Evolutionary conservation across 2,797 vertebrate genomes (phyloP), one percentile per base, ranked within the genome.

Genomic region (Paguma larvata): DNA sequence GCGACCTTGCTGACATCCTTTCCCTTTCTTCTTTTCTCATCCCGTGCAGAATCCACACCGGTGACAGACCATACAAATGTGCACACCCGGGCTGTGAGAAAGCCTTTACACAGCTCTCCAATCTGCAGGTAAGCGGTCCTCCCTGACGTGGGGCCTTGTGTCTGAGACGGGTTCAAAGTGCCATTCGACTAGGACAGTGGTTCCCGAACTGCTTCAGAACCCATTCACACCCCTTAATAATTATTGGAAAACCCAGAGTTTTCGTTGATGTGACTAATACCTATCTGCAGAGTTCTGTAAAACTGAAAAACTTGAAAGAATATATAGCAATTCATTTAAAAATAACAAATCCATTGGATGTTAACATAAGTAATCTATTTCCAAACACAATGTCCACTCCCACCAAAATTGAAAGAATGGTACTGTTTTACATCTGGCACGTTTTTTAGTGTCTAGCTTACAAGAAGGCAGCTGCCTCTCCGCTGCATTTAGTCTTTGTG

Each of bases 21-120:
- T 93, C 82, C 15, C 0, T 98, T 96, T 98, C 34, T 98, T 85
- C 96, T 98, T 85, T 98, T 98, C 97, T 97, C 93, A 92, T 77
- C 92, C 96, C 95, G n/a, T 98, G 92, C 98, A 99, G 99, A 98
- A 99, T 99, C 99, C 99, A 99, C 99, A 99, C 99, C 0, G 99
- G 99, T 98, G 99, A 99, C 98, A 99, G 99, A 96, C 99, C 99
- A 6, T 99, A 99, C 98, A 99, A 99, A 98, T 99, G 99, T 75
- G 98, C 98, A 97, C 99, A 99, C 90, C 99, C 99, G 38, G 99
- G 99, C 98, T 99, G 99, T 98, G 99, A 99, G 98, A 99, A 99
- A 97, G 99, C 99, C 97, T 99, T 99, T 98, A 99, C 99, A 46
- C 99, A 99, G 97, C 99, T 99, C 91, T 99, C 99, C 96, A 99